Evolutionary conservation across 2,888 invertebrate genomes (phyloP).

Genomic region (Dione vanillae): DNA sequence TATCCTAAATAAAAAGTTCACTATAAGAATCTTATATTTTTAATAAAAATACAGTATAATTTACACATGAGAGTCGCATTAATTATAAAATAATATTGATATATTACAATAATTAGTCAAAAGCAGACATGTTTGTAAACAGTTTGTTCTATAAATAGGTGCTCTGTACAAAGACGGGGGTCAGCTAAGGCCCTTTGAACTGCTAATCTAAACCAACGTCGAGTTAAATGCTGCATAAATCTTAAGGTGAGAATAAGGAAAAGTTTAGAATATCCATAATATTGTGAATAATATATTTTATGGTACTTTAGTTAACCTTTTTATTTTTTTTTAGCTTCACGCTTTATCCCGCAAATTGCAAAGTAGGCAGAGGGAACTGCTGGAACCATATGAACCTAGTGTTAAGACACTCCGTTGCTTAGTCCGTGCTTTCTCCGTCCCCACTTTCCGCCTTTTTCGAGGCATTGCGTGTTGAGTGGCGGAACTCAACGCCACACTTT

Average conservation of each 20-base stretch:
- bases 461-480: no score
- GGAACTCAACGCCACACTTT: no score
- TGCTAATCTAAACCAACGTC: slow-evolving; percentile 67
- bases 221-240: slow-evolving; percentile 69
- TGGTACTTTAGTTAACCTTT: no score
- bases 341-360: no score
- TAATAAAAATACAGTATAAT: slow-evolving; percentile 11
- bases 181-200: slow-evolving; percentile 56
- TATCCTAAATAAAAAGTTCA: neutral
- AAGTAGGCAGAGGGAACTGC: no score
- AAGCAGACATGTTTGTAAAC: slow-evolving; percentile 23
- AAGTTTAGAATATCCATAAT: slow-evolving; percentile 50
- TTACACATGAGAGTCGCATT: neutral
- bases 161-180: slow-evolving; percentile 46
- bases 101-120: slow-evolving; percentile 20
- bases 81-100: slow-evolving; percentile 5
- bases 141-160: slow-evolving; percentile 32
- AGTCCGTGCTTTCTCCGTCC: no score
- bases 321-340: no score
- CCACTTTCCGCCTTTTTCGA: no score
- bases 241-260: slow-evolving; percentile 52
- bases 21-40: neutral
- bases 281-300: no score
- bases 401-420: no score
- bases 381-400: no score